Evolutionary conservation across 2,888 invertebrate genomes (phyloP), one percentile per base, ranked within the genome.

Genomic region (Synanthedon andrenaeformis): DNA sequence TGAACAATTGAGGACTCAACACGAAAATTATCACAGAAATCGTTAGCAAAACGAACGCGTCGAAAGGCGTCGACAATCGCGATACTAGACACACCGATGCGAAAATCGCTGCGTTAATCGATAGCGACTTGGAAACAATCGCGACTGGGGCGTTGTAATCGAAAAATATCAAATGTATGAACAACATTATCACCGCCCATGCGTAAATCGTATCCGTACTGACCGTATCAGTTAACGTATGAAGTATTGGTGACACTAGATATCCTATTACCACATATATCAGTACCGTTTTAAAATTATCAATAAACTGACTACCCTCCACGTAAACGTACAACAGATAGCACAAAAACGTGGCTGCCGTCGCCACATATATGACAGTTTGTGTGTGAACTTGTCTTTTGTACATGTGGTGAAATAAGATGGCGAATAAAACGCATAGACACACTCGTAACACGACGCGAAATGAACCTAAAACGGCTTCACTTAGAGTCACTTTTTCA

Each of bases 131-230:
- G 0, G 97, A 97, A 0, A 98, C 95, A 56, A 98, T 92, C 1
- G 96, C 94, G 3, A 94, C 95, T 11, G 92, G 90, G 0, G 96
- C 90, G 4, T 96, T 96, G 70, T 99, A 99, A 74, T 99, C 96
- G 70, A 95, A 96, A 72, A 97, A 97, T 63, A 96, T 90, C 57
- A 99, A 87, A 87, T 99, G 98, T 1, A 95, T 80, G 0, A 95
- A 69, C 87, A 98, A 91, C 92, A 97, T 95, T 12, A 95, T 89
- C 17, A 94, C 92, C 0, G 98, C 92, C 90, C 94, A 96, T 1
- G 97, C 96, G 70, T 97, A 98, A 69, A 99, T 98, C 0, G 99
- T 98, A 72, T 99, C 98, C 0, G 98, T 98, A 70, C 97, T 97
- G 2, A 99, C 95, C 0, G 98, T 97, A 72, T 97, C 96, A 0